These are phyloP conservation scores for Cottus gobio DNA, from an alignment of 2,113 vertebrate genomes.

Conservation along the genomic window DNA sequence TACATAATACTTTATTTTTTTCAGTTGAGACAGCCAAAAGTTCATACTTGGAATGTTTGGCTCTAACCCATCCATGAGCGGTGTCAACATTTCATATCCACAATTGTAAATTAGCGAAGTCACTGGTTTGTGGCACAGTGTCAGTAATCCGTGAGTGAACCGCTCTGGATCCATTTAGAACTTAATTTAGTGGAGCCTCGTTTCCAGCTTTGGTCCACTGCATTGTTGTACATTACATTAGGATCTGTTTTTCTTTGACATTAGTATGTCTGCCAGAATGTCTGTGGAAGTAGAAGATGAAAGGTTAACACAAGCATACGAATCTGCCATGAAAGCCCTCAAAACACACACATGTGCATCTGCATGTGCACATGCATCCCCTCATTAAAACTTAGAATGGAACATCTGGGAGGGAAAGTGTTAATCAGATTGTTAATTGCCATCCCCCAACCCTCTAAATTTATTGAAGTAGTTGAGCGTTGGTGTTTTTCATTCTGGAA, in stretches of 20 bases:
- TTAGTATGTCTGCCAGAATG: constrained; percentile 15
- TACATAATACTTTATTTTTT: constrained; percentile 1
- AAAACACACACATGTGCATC: constrained; percentile 17
- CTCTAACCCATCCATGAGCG: constrained; percentile 33
- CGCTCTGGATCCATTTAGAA: constrained; percentile 55
- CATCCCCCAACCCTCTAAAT: constrained; percentile 45
- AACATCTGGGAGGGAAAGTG: constrained; percentile 67
- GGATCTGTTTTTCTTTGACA: constrained; percentile 41
- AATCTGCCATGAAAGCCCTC: constrained; percentile 36
- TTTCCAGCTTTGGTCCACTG: constrained; percentile 12
- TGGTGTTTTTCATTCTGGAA: constrained; percentile 70
- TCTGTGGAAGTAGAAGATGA: constrained; percentile 49
- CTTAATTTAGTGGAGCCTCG: background rate
- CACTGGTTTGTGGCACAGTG: constrained; percentile 43
- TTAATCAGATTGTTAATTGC: constrained; percentile 76
- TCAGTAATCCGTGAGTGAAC: constrained; percentile 35
- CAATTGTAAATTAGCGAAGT: constrained; percentile 63
- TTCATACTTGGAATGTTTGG: constrained; percentile 26
- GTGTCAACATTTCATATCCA: constrained; percentile 55
- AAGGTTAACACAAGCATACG: constrained; percentile 68
- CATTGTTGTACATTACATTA: constrained; percentile 25
- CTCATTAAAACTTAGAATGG: constrained; percentile 63
- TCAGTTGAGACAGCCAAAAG: constrained; percentile 30
- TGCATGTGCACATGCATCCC: constrained; percentile 22
- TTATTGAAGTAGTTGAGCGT: constrained; percentile 74